Conservation (phyloP, 1,140 invertebrate genomes). For the Drosophila ercepeae region DNA sequence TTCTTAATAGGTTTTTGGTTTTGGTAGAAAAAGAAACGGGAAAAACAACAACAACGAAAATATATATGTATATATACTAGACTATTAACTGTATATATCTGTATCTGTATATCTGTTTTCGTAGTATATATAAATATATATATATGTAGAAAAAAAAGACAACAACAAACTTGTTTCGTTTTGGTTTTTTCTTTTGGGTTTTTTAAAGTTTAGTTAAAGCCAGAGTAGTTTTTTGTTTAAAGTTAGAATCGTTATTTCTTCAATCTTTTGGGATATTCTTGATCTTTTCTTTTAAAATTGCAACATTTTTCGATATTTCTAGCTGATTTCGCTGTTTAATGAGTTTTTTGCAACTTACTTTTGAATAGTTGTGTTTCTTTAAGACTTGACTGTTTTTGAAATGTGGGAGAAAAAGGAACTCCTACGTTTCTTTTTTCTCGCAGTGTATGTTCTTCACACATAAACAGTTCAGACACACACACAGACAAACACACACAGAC, state of each 20-base stretch:
- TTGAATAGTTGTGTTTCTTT: neutral
- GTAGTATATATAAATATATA: slow-evolving; percentile 31
- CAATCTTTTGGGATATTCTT: neutral
- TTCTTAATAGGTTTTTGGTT: slow-evolving; percentile 40
- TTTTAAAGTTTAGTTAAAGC: slow-evolving; percentile 46
- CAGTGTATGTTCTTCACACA: slow-evolving; percentile 10
- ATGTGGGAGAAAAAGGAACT: neutral
- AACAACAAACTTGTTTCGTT: slow-evolving; percentile 54
- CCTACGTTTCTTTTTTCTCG: neutral
- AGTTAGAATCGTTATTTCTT: slow-evolving; percentile 17
- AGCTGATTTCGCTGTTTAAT: neutral
- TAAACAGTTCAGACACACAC: slow-evolving; percentile 9
- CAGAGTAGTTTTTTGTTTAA: slow-evolving; percentile 47
- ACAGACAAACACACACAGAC: neutral
- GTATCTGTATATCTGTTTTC: slow-evolving; percentile 31
- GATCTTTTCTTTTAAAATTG: neutral
- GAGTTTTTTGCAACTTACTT: neutral
- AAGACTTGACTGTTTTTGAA: neutral
- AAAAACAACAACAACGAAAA: slow-evolving; percentile 48
- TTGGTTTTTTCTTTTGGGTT: neutral
- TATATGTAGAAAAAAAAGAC: slow-evolving; percentile 55
- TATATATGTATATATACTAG: slow-evolving; percentile 43
- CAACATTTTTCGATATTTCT: neutral
- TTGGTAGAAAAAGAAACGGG: slow-evolving; percentile 49
- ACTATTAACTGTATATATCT: neutral